Conservation (phyloP, 1,140 invertebrate species). For the Drosophila nannoptera region DNA sequence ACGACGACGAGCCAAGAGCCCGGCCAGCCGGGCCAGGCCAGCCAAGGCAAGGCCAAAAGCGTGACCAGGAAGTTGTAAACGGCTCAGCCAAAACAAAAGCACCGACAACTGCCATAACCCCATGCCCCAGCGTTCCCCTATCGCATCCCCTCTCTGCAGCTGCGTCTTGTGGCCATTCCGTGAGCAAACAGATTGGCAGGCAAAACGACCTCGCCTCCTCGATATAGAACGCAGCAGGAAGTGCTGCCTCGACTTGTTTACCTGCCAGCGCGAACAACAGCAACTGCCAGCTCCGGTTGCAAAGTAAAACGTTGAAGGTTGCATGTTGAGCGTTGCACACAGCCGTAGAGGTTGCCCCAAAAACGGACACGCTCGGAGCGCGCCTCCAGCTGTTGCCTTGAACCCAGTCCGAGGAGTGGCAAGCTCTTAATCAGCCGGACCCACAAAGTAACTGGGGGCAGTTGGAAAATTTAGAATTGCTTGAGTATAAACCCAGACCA, state of each 20-base stretch:
- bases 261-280: conserved; percentile 35
- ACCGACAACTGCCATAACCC: conserved; percentile 14
- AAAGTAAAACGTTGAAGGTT: conserved; percentile 38
- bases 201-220: conserved; percentile 58
- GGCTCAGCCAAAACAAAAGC: conserved; percentile 52
- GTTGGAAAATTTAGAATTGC: too few species aligned
- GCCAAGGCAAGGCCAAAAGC: conserved; percentile 48
- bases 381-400: conserved; percentile 22
- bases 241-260: conserved; percentile 46
- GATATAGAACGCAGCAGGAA: conserved; percentile 53
- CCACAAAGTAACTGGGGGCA: conserved; percentile 4
- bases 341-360: conserved; percentile 26
- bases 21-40: not conserved
- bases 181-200: conserved; percentile 72
- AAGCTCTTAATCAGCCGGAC: conserved; percentile 36
- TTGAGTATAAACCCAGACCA: not conserved
- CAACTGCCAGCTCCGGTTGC: conserved; percentile 12
- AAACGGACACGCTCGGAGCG: conserved; percentile 9
- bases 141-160: not conserved
- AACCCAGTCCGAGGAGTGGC: conserved; percentile 14
- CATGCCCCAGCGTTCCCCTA: not conserved
- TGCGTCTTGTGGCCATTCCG: conserved; percentile 34
- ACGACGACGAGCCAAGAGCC: conserved; percentile 6
- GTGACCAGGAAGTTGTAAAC: conserved; percentile 75
- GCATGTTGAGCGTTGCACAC: conserved; percentile 24